Conservation (phyloP, 2,113 vertebrate species). For the Orthochromis indermauri region DNA sequence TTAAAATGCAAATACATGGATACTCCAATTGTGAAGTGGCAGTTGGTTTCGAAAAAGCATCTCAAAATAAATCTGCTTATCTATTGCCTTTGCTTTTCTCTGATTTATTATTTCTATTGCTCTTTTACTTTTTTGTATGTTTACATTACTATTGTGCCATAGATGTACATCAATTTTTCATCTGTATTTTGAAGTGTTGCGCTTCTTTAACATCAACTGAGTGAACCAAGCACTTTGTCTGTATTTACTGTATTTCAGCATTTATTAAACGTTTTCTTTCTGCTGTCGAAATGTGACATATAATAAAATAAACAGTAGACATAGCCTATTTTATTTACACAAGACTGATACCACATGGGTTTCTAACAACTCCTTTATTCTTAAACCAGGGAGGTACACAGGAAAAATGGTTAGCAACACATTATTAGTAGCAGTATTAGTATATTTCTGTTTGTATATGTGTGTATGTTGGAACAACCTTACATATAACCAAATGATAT, state of each 20-base stretch:
- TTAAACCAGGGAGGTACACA: not conserved
- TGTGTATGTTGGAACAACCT: not conserved
- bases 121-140: not conserved
- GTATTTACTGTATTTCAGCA: not conserved
- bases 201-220: not conserved
- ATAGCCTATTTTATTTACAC: not conserved
- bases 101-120: not conserved
- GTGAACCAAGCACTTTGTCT: not conserved
- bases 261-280: not conserved
- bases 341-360: not conserved
- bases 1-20: constrained; percentile 34
- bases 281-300: not conserved
- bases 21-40: not conserved
- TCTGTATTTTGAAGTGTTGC: not conserved
- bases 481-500: not conserved
- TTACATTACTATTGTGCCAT: not conserved
- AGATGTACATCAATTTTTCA: not conserved
- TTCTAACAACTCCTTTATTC: not conserved
- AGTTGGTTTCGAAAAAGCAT: not conserved
- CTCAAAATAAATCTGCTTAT: not conserved
- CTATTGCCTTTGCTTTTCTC: not conserved
- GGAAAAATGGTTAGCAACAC: not conserved
- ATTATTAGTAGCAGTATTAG: not conserved
- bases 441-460: not conserved
- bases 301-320: not conserved